phyloP scores from a whole-genome alignment of 2,888 invertebrate genomes.

The Masnerella sp. region DNA sequence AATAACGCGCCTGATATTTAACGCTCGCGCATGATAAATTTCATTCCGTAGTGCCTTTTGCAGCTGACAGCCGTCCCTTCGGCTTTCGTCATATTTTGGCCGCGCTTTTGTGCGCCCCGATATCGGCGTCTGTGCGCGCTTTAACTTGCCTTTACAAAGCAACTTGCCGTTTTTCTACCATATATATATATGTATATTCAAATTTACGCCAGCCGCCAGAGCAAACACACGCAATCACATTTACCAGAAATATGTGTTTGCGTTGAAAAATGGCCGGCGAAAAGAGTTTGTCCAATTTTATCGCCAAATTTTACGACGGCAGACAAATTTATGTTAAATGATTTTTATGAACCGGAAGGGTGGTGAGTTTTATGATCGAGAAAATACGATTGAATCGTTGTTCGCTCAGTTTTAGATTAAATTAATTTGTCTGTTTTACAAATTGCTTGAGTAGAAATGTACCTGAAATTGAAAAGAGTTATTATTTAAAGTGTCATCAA shows the following conservation, averaged over 20 bases:
- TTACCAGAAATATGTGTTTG: constrained; percentile 12
- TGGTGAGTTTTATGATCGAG: constrained; percentile 3
- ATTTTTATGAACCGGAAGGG: constrained; percentile 14
- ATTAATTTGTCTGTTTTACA: no score
- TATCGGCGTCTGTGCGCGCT: constrained; percentile 16
- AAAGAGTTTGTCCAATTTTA: constrained; percentile 24
- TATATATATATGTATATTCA: constrained; percentile 15
- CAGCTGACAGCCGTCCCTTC: constrained; percentile 62
- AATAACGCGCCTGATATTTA: constrained; percentile 35
- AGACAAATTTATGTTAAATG: constrained; percentile 26
- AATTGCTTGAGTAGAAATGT: no score
- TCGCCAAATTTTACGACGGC: constrained; percentile 3
- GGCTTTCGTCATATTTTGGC: constrained; percentile 54
- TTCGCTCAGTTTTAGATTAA: no score
- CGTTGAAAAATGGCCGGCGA: not conserved
- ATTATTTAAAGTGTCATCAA: no score
- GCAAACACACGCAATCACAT: constrained; percentile 28
- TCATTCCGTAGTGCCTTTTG: constrained; percentile 58
- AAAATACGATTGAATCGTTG: no score
- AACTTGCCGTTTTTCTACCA: constrained; percentile 14
- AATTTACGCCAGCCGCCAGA: constrained; percentile 1
- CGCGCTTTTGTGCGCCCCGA: constrained; percentile 24
- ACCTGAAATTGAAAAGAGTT: no score
- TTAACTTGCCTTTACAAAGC: constrained; percentile 33
- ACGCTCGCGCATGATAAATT: constrained; percentile 62